phyloP scores from a whole-genome alignment of 2,888 invertebrate genomes.

The Cryptocheilus praepositus region DNA sequence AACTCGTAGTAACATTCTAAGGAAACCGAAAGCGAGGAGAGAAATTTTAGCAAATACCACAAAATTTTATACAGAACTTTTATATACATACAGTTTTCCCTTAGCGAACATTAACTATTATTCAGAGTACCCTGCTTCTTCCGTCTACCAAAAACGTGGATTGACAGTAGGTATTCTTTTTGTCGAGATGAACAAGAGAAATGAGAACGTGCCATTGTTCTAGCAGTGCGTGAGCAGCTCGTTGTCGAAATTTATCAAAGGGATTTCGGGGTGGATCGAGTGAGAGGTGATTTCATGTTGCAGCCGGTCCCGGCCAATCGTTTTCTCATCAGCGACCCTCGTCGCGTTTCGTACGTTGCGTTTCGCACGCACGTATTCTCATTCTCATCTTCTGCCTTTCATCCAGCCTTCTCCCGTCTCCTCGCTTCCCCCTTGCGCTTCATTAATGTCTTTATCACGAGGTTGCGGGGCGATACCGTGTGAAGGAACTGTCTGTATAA shows the following conservation, averaged over 20 bases:
- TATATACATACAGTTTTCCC: too few species aligned
- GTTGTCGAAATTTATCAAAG: conserved; percentile 4
- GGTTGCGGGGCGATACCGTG: conserved; percentile 32
- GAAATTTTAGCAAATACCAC: too few species aligned
- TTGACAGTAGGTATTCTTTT: too few species aligned
- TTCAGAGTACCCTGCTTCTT: too few species aligned
- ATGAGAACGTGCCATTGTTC: too few species aligned
- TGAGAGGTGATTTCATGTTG: conserved; percentile 2
- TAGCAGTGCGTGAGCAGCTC: background rate
- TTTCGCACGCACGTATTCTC: conserved; percentile 59
- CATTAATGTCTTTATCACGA: conserved; percentile 69
- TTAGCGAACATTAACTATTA: too few species aligned
- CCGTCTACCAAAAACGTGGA: too few species aligned
- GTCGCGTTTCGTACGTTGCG: conserved; percentile 49
- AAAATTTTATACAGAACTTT: too few species aligned
- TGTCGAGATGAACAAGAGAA: too few species aligned
- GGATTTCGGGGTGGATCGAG: background rate
- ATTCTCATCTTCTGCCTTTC: conserved; percentile 37
- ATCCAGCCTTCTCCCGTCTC: conserved; percentile 15
- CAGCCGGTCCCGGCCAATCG: conserved; percentile 60
- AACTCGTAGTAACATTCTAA: too few species aligned
- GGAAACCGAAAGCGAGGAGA: too few species aligned
- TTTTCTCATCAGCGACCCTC: conserved; percentile 65
- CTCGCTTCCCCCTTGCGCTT: conserved; percentile 33
- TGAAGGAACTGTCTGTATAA: conserved; percentile 4